Evolutionary conservation across 2,797 vertebrate species (phyloP).

Genomic region (Pangasius djambal): DNA sequence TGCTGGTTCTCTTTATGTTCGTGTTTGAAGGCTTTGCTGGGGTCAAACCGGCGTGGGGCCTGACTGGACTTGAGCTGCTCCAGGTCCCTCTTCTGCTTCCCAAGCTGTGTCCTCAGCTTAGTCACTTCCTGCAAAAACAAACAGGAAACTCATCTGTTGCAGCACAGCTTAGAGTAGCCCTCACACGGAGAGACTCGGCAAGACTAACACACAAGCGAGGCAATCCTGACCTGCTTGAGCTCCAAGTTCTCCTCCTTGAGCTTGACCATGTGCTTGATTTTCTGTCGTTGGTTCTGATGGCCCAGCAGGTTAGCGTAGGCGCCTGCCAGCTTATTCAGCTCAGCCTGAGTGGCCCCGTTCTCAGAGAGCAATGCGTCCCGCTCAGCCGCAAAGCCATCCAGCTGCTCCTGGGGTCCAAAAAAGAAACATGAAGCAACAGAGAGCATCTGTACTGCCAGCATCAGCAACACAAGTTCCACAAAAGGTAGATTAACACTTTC

Average conservation of each 20-base stretch:
- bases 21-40: conserved; percentile 89
- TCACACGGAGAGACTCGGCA: neutral
- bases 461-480: neutral
- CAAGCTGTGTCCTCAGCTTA: conserved; percentile 79
- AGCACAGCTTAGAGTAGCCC: neutral
- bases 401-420: conserved; percentile 79
- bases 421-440: neutral
- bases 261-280: conserved; percentile 96
- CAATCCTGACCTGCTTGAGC: conserved; percentile 84
- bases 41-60: conserved; percentile 79
- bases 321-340: conserved; percentile 86
- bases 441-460: neutral
- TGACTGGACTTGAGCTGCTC: conserved; percentile 77
- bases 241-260: conserved; percentile 88
- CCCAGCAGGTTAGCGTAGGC: conserved; percentile 92
- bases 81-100: conserved; percentile 77
- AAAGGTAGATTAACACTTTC: neutral
- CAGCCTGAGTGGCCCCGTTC: conserved; percentile 87
- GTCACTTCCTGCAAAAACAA: conserved; percentile 77
- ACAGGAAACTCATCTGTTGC: neutral
- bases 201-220: neutral
- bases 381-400: conserved; percentile 90
- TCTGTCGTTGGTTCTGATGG: conserved; percentile 97
- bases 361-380: conserved; percentile 84
- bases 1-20: conserved; percentile 86